These are phyloP conservation scores for Sternotherus odoratus DNA, from an alignment of 2,797 vertebrate genomes.

Conservation along the genomic window DNA sequence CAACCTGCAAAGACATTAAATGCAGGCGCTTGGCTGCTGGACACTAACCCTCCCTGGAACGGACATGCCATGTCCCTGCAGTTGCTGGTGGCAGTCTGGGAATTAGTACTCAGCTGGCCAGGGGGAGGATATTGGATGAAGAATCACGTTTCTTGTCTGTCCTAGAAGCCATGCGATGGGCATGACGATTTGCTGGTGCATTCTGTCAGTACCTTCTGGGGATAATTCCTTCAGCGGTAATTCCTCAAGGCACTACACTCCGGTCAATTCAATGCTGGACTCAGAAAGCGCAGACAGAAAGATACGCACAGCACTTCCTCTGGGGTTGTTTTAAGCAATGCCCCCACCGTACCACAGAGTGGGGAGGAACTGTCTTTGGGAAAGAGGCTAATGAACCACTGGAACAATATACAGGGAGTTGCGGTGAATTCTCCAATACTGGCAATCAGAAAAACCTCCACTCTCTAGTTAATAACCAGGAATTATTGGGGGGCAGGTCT, in stretches of 20 bases:
- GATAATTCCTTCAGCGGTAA: not conserved
- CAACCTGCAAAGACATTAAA: not conserved
- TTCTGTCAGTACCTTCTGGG: not conserved
- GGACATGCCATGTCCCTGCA: not conserved
- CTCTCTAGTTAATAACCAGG: not conserved
- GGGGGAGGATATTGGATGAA: not conserved
- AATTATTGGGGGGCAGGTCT: not conserved
- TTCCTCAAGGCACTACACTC: not conserved
- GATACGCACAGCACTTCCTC: not conserved
- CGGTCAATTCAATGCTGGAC: not conserved
- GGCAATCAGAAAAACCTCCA: not conserved
- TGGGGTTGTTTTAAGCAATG: not conserved
- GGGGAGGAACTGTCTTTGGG: not conserved
- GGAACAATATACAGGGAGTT: not conserved
- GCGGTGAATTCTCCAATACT: not conserved
- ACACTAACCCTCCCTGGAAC: not conserved
- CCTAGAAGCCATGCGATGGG: not conserved
- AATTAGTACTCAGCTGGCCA: not conserved
- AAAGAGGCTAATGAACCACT: not conserved
- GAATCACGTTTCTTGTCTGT: not conserved
- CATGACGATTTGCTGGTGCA: not conserved
- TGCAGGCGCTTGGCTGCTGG: not conserved
- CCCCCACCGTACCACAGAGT: not conserved
- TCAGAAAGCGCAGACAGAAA: not conserved
- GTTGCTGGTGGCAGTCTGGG: not conserved